Evolutionary conservation across 2,113 vertebrate genomes (phyloP), one percentile per base, ranked within the genome.

Genomic region (Isurus oxyrinchus): DNA sequence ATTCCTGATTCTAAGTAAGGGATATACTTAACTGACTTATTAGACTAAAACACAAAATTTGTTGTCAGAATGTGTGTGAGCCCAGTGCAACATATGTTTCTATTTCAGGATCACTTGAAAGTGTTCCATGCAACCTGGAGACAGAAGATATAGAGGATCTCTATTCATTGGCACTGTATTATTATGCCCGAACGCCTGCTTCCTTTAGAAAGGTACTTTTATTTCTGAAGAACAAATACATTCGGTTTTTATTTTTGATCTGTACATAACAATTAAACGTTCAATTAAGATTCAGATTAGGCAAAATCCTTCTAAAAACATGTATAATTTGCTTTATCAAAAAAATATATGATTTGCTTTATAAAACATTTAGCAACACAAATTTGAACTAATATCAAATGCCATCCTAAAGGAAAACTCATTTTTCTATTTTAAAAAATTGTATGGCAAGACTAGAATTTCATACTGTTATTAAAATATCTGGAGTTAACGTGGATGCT

Each of bases 141-240:
- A 93, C 98, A 19, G 99, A 99, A 96, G 99, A 99, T 97, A 98
- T 99, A 97, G 99, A 99, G 97, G 99, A 99, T 97, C 98, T 99
- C 96, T 99, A 99, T 97, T 99, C 98, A 96, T 97, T 99, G 98
- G 99, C 99, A 40, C 99, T 99, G 93, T 99, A 99, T 98, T 99
- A 99, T 97, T 98, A 98, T 98, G 99, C 98, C 98, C 99, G 99
- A 98, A 99, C 99, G 49, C 99, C 99, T 27, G 97, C 99, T 97
- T 99, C 99, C 2, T 99, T 99, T 97, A 98, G 99, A 97, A 99
- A 99, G 99, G 99, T 99, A 98, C 97, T 72, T 13, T 7, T 31
- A 94, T 94, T 94, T 94, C 13, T 94, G 59, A 94, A 94, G 61
- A 40, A 40, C 90, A 63, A 63, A 63, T 63, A 57, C 13, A 27